Conservation (phyloP, 2,797 vertebrate species). For the Myotis vivesi region DNA sequence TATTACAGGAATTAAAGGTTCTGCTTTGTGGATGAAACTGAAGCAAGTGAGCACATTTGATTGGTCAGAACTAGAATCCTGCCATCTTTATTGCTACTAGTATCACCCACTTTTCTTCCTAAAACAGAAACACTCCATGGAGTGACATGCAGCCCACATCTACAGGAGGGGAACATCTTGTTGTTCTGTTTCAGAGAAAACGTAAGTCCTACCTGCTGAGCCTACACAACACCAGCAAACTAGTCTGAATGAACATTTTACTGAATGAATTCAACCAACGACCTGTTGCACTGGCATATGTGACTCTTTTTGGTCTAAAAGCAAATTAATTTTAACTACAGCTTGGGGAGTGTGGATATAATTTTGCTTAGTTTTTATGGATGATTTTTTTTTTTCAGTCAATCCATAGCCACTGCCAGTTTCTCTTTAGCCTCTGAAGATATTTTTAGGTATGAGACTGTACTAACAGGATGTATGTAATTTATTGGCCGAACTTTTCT, state of each 20-base stretch:
- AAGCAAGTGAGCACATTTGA: not conserved
- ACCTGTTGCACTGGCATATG: constrained; percentile 12
- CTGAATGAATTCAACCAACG: constrained; percentile 20
- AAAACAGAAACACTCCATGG: not conserved
- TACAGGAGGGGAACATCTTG: not conserved
- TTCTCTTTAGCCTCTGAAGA: constrained; percentile 56
- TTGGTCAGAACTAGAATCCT: not conserved
- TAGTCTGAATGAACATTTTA: constrained; percentile 37
- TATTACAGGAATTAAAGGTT: not conserved
- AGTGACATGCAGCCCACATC: not conserved
- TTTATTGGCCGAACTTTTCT: constrained; percentile 73
- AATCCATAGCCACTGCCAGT: constrained; percentile 43
- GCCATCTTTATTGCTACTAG: not conserved
- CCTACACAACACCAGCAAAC: not conserved
- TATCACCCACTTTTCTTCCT: not conserved
- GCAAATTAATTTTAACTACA: constrained; percentile 74
- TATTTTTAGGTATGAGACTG: constrained; percentile 75
- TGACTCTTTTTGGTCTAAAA: constrained; percentile 64
- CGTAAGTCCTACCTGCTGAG: not conserved
- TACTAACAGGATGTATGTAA: constrained; percentile 77
- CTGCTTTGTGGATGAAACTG: not conserved
- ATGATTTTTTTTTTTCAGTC: constrained; percentile 1
- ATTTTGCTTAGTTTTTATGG: constrained; percentile 64
- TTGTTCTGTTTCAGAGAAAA: not conserved
- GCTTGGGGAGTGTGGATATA: constrained; percentile 52